phyloP scores from a whole-genome alignment of 1,140 invertebrate species.

The Drosophila obscura region DNA sequence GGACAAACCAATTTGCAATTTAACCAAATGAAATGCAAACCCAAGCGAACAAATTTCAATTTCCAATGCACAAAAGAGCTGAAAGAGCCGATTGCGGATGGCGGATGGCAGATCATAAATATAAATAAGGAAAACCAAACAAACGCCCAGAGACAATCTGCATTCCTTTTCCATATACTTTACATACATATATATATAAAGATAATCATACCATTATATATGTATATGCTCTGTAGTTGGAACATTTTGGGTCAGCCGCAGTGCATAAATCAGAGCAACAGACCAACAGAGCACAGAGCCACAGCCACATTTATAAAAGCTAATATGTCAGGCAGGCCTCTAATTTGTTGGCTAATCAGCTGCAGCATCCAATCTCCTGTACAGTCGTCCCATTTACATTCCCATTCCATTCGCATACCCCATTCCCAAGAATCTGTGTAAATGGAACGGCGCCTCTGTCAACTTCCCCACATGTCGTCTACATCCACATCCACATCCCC shows the following conservation, averaged over 20 bases:
- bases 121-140: conserved; percentile 42
- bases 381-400: too few relatives aligned
- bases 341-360: conserved; percentile 79
- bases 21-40: conserved; percentile 74
- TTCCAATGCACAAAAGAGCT: conserved; percentile 25
- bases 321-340: conserved; percentile 71
- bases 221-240: conserved; percentile 6
- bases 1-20: conserved; percentile 59
- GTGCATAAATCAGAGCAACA: conserved; percentile 65
- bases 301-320: conserved; percentile 58
- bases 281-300: background rate
- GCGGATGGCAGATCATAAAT: conserved; percentile 33
- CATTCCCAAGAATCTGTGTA: conserved; percentile 42
- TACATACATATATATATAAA: conserved; percentile 8
- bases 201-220: background rate
- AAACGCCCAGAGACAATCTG: conserved; percentile 23
- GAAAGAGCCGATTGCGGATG: conserved; percentile 5
- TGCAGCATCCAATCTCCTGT: conserved; percentile 33
- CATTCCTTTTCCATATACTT: conserved; percentile 23
- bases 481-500: background rate
- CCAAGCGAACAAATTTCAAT: conserved; percentile 59
- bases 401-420: too few relatives aligned
- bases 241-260: conserved; percentile 69
- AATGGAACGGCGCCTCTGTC: conserved; percentile 69
- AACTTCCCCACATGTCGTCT: conserved; percentile 31